Evolutionary conservation across 2,113 vertebrate genomes (phyloP).

Genomic region (Mormyrus iriodes): DNA sequence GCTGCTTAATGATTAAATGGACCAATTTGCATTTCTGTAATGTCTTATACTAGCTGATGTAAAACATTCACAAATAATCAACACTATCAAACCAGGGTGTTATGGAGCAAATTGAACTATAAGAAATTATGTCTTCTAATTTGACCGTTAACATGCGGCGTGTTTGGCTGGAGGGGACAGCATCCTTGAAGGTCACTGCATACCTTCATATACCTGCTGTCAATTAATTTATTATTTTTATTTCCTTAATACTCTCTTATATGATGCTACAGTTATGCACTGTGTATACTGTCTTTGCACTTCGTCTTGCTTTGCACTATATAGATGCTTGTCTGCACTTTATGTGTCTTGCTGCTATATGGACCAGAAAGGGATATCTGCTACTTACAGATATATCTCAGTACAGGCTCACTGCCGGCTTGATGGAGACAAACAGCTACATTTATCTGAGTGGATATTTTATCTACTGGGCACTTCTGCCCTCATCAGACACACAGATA

Average conservation of each 20-base stretch:
- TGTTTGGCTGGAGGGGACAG: background rate
- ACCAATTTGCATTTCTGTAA: background rate
- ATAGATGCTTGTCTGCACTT: background rate
- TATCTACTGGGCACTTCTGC: background rate
- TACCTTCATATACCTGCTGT: background rate
- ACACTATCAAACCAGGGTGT: background rate
- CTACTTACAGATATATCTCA: background rate
- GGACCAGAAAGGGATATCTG: background rate
- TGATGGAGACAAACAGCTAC: background rate
- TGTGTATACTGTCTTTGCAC: background rate
- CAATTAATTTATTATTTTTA: background rate
- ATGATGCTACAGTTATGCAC: background rate
- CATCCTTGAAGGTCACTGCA: background rate
- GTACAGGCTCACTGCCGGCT: background rate
- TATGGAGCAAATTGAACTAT: background rate
- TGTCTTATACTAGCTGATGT: background rate
- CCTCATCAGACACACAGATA: slow-evolving; percentile 28
- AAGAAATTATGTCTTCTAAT: background rate
- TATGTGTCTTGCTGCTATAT: background rate
- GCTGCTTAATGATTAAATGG: background rate
- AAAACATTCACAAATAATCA: too few species aligned
- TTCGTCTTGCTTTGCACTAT: background rate
- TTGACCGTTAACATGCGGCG: background rate
- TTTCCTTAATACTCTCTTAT: background rate
- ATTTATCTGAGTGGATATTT: slow-evolving; percentile 20